A percentile compares a stretch with the other conserved stretches of the same genome.
Evolutionary conservation across 2,888 invertebrate genomes (phyloP).

Genomic region (Cerastoderma edule): DNA sequence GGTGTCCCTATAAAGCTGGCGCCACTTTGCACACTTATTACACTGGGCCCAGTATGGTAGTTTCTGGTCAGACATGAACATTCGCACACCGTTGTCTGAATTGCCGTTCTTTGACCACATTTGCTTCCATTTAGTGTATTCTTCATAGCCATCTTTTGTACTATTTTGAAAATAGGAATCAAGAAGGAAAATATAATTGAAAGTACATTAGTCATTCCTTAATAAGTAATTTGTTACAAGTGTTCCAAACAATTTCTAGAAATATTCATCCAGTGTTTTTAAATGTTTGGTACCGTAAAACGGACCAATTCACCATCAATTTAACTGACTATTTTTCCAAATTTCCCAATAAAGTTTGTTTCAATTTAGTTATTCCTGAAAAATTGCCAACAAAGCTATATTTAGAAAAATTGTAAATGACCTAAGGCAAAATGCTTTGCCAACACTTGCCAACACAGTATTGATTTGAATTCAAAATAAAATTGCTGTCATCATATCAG

Average conservation of each 20-base stretch:
- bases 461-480: background rate
- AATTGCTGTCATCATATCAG: background rate
- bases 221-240: background rate
- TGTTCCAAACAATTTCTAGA: background rate
- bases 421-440: slow-evolving; percentile 1
- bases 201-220: too few relatives aligned
- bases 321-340: background rate
- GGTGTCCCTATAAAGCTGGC: slow-evolving; percentile 78
- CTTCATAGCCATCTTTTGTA: slow-evolving; percentile 74
- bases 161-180: slow-evolving; percentile 54
- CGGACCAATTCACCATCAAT: background rate
- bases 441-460: background rate
- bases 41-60: slow-evolving; percentile 84
- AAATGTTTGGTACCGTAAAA: background rate
- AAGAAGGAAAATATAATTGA: background rate
- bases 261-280: background rate
- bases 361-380: too few relatives aligned
- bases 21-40: slow-evolving; percentile 83
- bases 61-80: slow-evolving; percentile 80
- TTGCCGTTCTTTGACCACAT: slow-evolving; percentile 80
- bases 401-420: too few relatives aligned
- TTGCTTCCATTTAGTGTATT: slow-evolving; percentile 78
- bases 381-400: too few relatives aligned
- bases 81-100: slow-evolving; percentile 77
- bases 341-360: background rate